A percentile compares a stretch with the other conserved stretches of the same genome.
These are phyloP conservation scores for Cephalopholis sonnerati DNA, from an alignment of 2,113 vertebrate species.

Conservation along the genomic window DNA sequence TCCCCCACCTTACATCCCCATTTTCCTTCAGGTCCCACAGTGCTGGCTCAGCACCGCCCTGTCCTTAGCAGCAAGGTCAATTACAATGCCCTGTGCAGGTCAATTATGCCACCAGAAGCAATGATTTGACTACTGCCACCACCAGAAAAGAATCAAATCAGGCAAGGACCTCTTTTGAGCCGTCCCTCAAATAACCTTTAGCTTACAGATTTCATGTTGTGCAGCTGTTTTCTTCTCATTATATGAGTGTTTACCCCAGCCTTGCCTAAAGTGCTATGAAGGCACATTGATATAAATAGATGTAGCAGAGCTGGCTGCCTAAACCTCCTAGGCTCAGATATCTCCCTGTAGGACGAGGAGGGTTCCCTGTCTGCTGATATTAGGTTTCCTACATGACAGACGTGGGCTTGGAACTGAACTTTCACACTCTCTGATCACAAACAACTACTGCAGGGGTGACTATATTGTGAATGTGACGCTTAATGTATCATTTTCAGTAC, in stretches of 20 bases:
- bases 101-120: slow-evolving; percentile 72
- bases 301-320: slow-evolving; percentile 27
- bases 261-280: slow-evolving; percentile 30
- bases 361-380: slow-evolving; percentile 65
- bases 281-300: slow-evolving; percentile 70
- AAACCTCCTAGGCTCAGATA: slow-evolving; percentile 55
- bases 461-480: not conserved
- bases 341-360: slow-evolving; percentile 63
- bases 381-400: slow-evolving; percentile 52
- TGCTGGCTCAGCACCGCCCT: slow-evolving; percentile 75
- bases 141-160: slow-evolving; percentile 65
- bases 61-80: slow-evolving; percentile 77
- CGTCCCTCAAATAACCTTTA: slow-evolving; percentile 40
- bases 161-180: slow-evolving; percentile 23
- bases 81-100: slow-evolving; percentile 60
- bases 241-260: slow-evolving; percentile 48
- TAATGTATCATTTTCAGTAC: slow-evolving; percentile 15
- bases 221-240: slow-evolving; percentile 28
- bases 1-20: not conserved
- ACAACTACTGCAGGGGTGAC: not conserved
- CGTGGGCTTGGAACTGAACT: slow-evolving; percentile 7
- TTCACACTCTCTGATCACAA: not conserved
- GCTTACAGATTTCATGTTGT: slow-evolving; percentile 9
- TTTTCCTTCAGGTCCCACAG: slow-evolving; percentile 46
- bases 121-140: slow-evolving; percentile 63